Base-by-base conservation (phyloP, 2,797 vertebrate species). In the Pipistrellus nathusii region DNA sequence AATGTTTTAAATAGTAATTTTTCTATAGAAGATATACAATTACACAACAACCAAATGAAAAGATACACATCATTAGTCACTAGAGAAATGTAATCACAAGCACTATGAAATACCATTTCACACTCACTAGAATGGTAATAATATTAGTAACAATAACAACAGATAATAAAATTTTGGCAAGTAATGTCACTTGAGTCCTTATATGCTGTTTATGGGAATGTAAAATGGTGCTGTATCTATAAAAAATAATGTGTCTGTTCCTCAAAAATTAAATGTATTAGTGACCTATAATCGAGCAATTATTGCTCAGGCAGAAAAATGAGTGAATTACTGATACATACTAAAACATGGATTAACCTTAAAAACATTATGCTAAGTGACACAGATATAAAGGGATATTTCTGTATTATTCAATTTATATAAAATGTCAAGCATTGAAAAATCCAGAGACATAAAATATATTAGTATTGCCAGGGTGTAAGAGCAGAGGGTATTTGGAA, bases 341-440 rank as follows among this genome's bases (percentile, higher is more conserved):
- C 14, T 87, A 64, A 77, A 83, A 53, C 30, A 88, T 38, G 2
- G 30, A 59, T 66, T 51, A 80, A 85, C 71, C 25, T 88, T 88
- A 6, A 62, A 90, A 93, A 82, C 32, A 72, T 72, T 66, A 90
- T 69, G 59, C 53, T 91, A 82, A 88, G n/a, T 62, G 41, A 83
- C 68, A 8, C 80, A 66, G 38, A 91, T 38, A 53, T 15, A 89
- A 51, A 51, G 84, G 5, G 23, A 12, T 46, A 76, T 81, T 81
- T 76, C 17, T 55, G 25, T 59, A 78, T 51, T 48, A 17, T 57
- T 78, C 53, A 14, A 89, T 25, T 78, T 84, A 84, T 62, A 84
- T 66, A 77, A 84, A 90, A 84, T 83, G 48, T 81, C 59, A n/a
- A 81, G 32, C 86, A 77, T 59, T 86, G 59, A 96, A 48, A 95